Evolutionary conservation across 2,888 invertebrate species (phyloP).

Genomic region (Parapristionchus giblindavisi): DNA sequence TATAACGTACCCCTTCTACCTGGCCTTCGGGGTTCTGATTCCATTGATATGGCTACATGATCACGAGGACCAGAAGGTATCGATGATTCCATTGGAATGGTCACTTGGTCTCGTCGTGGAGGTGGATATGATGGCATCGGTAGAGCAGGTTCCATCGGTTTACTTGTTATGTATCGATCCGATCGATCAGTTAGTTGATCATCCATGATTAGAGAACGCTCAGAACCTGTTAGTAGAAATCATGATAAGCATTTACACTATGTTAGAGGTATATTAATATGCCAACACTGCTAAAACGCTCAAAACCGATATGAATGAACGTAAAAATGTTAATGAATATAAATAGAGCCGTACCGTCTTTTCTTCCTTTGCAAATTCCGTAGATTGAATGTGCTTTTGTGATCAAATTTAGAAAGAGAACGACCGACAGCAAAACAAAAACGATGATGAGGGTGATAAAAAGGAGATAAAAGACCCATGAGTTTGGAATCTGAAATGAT

Average conservation of each 20-base stretch:
- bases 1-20: constrained; percentile 48
- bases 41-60: constrained; percentile 56
- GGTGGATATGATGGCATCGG: constrained; percentile 13
- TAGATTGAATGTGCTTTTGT: constrained; percentile 61
- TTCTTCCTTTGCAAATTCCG: constrained; percentile 47
- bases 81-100: background rate
- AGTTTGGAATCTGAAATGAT: constrained; percentile 63
- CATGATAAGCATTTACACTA: background rate
- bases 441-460: constrained; percentile 67
- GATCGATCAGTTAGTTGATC: constrained; percentile 31
- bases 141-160: constrained; percentile 1
- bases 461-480: constrained; percentile 68
- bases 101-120: constrained; percentile 1
- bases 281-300: background rate
- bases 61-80: constrained; percentile 29
- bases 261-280: background rate
- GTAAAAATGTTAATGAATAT: background rate
- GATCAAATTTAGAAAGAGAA: constrained; percentile 62
- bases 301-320: constrained; percentile 8
- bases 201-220: constrained; percentile 10
- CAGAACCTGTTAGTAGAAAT: constrained; percentile 14
- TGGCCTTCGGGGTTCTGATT: constrained; percentile 52
- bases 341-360: constrained; percentile 48
- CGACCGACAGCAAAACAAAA: constrained; percentile 62
- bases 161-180: constrained; percentile 15